Evolutionary conservation across 2,113 vertebrate species (phyloP), one percentile per base, ranked within the genome.

Genomic region (Empidonax alnorum): DNA sequence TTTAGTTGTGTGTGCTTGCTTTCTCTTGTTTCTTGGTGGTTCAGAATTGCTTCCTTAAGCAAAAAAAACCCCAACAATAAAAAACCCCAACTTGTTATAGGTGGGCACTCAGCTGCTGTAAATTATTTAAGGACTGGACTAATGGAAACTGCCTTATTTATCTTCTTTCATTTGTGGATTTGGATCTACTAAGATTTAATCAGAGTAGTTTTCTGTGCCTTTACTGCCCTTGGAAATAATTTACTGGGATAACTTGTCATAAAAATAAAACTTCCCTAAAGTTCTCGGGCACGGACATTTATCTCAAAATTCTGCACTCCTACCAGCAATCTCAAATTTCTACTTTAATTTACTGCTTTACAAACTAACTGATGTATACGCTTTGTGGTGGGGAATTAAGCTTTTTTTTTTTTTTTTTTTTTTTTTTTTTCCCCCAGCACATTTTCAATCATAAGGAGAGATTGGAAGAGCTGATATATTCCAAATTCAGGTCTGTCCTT

Each of bases 221-320:
- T 72, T 53, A 75, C 69, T 72, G 81, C 61, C 83, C 94, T 92
- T 73, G 65, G 72, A 92, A 97, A 87, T 91, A 8, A 93, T 92
- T 96, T 97, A 84, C 69, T 75, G 35, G 18, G 10, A 9, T 89
- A 92, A 88, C 28, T 94, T 88, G 56, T 53, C 90, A 81, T 55
- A 53, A 85, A 85, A 92, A 73, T 42, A 52, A 90, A 68, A 89
- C 59, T 56, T 58, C 50, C 67, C 44, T 87, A 63, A 69, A 39
- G 52, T 89, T 49, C 56, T 89, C 42, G 78, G 78, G 93, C 61
- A 82, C 63, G 47, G 35, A 58, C 49, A 49, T 63, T 72, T 73
- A 96, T 79, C 89, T 95, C 77, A 73, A 37, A 77, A 63, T 75
- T 71, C 77, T 84, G 12, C 85, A 56, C 91, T 52, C 33, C 61